A percentile compares a stretch with the other conserved stretches of the same genome.
These are phyloP conservation scores for Heteromormyrus szaboi DNA, from an alignment of 2,797 vertebrate genomes.

Conservation along the genomic window DNA sequence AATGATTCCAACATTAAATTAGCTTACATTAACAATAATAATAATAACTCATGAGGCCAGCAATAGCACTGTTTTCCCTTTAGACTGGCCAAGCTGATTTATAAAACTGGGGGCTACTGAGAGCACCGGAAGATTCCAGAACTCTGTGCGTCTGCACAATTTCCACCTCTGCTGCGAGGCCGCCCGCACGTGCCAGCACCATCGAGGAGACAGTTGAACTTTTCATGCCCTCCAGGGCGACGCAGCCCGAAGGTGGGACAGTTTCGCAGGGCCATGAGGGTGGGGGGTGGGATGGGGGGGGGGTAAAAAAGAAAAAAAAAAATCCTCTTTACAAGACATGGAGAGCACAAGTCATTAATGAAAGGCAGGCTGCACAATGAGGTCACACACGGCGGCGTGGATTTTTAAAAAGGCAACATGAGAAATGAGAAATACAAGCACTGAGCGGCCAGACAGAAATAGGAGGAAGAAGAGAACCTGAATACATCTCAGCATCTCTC, in stretches of 20 bases:
- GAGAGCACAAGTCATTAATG: conserved; percentile 93
- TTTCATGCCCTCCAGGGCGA: conserved; percentile 89
- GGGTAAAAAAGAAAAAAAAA: conserved; percentile 44
- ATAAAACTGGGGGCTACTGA: conserved; percentile 47
- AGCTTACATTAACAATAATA: neutral
- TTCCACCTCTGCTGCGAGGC: conserved; percentile 60
- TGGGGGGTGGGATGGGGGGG: neutral
- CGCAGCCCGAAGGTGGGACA: conserved; percentile 78
- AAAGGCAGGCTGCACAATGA: conserved; percentile 91
- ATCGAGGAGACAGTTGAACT: conserved; percentile 86
- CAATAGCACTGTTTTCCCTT: neutral
- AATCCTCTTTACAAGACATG: conserved; percentile 74
- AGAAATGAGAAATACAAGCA: conserved; percentile 86
- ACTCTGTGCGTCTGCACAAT: conserved; percentile 69
- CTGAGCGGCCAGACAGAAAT: conserved; percentile 80
- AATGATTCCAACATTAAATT: neutral
- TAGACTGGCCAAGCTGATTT: conserved; percentile 46
- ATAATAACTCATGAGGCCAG: neutral
- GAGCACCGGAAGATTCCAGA: conserved; percentile 48
- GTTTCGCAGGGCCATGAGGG: conserved; percentile 81
- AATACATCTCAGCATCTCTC: conserved; percentile 63
- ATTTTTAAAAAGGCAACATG: conserved; percentile 81
- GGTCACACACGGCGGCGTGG: conserved; percentile 86
- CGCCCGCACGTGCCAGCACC: conserved; percentile 41
- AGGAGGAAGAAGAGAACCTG: conserved; percentile 64